Conservation (phyloP, 1,140 invertebrate genomes). For the Lepidurus packardi region DNA sequence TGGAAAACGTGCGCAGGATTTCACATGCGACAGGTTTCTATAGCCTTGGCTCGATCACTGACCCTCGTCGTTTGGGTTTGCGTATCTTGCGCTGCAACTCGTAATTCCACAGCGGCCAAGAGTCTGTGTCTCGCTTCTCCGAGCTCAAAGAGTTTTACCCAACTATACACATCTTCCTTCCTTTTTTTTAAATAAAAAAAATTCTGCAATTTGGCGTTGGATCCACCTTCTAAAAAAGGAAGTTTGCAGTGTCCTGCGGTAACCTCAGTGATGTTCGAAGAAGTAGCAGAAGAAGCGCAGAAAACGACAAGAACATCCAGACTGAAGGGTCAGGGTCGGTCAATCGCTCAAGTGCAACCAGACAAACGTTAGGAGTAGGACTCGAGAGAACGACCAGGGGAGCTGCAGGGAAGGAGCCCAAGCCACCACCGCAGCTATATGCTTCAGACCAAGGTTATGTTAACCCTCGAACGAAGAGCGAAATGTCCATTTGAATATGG, state of each 20-base stretch:
- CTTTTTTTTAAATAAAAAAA: no score
- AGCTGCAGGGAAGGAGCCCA: not conserved
- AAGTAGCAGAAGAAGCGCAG: not conserved
- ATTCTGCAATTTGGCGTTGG: no score
- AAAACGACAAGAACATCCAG: not conserved
- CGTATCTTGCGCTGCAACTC: not conserved
- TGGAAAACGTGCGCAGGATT: constrained; percentile 1
- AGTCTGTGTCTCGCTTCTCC: no score
- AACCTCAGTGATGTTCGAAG: not conserved
- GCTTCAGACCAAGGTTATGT: not conserved
- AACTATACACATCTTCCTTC: no score
- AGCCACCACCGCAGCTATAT: not conserved
- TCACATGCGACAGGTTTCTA: constrained; percentile 21
- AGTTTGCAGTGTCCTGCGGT: no score
- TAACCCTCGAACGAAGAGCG: not conserved
- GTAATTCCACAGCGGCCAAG: no score
- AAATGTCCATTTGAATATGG: constrained; percentile 22
- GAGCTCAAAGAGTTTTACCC: no score
- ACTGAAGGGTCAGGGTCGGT: constrained; percentile 11
- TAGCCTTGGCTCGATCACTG: constrained; percentile 18
- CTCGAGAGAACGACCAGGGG: not conserved
- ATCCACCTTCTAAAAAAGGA: no score
- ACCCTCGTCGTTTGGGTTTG: not conserved
- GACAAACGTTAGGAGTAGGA: not conserved
- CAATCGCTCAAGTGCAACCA: constrained; percentile 13